These are phyloP conservation scores for Valencia hispanica DNA, from an alignment of 2,797 vertebrate species.

Conservation along the genomic window DNA sequence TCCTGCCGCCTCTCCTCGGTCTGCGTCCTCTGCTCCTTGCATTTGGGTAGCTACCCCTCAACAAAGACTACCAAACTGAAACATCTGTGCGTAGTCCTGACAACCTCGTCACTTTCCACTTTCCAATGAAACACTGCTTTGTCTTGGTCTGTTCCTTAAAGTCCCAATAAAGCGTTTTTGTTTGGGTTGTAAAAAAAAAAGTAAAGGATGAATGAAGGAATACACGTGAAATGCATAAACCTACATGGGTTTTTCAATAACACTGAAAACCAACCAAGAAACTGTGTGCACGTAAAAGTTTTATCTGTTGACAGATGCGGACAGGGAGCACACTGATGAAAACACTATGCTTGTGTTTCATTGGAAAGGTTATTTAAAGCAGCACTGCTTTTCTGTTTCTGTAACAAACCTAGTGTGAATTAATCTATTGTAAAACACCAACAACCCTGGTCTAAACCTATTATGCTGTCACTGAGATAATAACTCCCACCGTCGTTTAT, in stretches of 20 bases:
- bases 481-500: neutral
- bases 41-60: too few species aligned
- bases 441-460: neutral
- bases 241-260: neutral
- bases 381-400: neutral
- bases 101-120: neutral
- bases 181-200: too few species aligned
- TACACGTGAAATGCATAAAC: neutral
- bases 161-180: neutral
- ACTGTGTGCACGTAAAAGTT: neutral
- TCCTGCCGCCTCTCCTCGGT: too few species aligned
- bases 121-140: neutral
- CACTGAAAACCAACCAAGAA: neutral
- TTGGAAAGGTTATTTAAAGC: neutral
- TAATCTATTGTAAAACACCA: conserved; percentile 1
- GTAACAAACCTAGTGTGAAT: neutral
- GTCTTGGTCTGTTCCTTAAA: neutral
- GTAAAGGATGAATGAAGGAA: neutral
- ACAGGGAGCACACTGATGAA: neutral
- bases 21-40: too few species aligned
- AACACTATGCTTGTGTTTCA: neutral
- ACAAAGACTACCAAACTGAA: too few species aligned
- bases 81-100: too few species aligned
- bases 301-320: neutral
- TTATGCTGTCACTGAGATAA: neutral